Evolutionary conservation across 2,113 vertebrate species (phyloP).

Genomic region (Phaethon lepturus): DNA sequence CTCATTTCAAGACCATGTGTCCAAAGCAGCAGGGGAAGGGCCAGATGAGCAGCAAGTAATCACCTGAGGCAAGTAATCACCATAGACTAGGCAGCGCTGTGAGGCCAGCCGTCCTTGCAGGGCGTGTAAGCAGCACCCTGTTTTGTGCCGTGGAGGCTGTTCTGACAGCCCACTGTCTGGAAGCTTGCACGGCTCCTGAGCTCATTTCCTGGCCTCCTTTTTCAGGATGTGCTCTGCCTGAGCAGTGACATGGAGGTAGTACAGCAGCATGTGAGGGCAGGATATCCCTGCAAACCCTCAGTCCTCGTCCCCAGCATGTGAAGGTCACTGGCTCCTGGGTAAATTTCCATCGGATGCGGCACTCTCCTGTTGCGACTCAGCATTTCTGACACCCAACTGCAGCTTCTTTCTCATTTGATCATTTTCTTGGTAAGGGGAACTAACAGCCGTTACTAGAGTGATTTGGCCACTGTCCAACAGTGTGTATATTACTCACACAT

Average conservation of each 20-base stretch:
- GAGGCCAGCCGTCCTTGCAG: not conserved
- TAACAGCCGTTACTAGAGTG: slow-evolving; percentile 61
- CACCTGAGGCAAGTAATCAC: not conserved
- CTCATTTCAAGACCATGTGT: not conserved
- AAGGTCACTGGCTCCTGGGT: slow-evolving; percentile 44
- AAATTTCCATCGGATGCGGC: slow-evolving; percentile 66
- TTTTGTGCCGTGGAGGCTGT: not conserved
- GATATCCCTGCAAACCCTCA: not conserved
- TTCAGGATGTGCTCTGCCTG: not conserved
- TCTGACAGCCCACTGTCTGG: not conserved
- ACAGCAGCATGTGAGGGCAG: not conserved
- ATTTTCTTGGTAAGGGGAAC: slow-evolving; percentile 19
- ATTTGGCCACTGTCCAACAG: slow-evolving; percentile 53
- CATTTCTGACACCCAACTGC: slow-evolving; percentile 48
- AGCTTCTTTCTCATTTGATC: slow-evolving; percentile 37
- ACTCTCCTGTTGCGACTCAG: slow-evolving; percentile 34
- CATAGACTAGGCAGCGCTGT: not conserved
- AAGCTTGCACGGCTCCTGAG: not conserved
- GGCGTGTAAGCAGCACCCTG: fast-evolving
- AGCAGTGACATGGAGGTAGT: not conserved
- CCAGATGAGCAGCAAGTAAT: not conserved
- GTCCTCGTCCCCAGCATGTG: not conserved
- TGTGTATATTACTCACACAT: slow-evolving; percentile 54
- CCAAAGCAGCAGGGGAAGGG: not conserved
- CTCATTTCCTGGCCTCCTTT: not conserved